Evolutionary conservation across 2,888 invertebrate species (phyloP).

Genomic region (Drosophila borborema): DNA sequence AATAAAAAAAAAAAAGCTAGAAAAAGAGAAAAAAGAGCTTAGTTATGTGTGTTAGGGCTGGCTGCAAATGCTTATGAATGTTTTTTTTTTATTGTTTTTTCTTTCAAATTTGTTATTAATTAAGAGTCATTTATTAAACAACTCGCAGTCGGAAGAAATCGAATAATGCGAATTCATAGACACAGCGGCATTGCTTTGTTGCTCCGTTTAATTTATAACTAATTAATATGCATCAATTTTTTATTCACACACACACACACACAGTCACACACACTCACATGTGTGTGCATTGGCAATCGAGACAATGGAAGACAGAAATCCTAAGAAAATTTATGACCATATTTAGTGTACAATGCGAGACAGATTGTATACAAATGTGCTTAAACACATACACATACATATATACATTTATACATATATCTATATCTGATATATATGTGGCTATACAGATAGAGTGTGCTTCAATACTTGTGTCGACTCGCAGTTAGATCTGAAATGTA

Average conservation of each 20-base stretch:
- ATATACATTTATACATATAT: background rate
- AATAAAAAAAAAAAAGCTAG: background rate
- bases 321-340: slow-evolving; percentile 41
- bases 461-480: background rate
- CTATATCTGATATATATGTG: background rate
- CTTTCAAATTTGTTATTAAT: slow-evolving; percentile 74
- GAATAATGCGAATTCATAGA: slow-evolving; percentile 35
- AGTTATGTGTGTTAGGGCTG: slow-evolving; percentile 37
- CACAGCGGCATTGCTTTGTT: slow-evolving; percentile 61
- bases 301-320: slow-evolving; percentile 38
- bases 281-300: slow-evolving; percentile 30
- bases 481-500: background rate
- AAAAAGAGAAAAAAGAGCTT: slow-evolving; percentile 44
- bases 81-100: slow-evolving; percentile 3
- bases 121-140: slow-evolving; percentile 73
- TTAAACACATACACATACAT: too few relatives aligned
- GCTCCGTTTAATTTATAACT: slow-evolving; percentile 60
- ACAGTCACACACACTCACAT: too few relatives aligned
- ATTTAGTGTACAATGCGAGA: slow-evolving; percentile 49
- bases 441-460: background rate
- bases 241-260: slow-evolving; percentile 10
- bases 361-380: slow-evolving; percentile 30
- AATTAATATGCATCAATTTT: slow-evolving; percentile 69
- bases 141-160: slow-evolving; percentile 59
- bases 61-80: slow-evolving; percentile 54